Conservation (phyloP, 1,140 invertebrate genomes). For the Leptonema lineaticorne region DNA sequence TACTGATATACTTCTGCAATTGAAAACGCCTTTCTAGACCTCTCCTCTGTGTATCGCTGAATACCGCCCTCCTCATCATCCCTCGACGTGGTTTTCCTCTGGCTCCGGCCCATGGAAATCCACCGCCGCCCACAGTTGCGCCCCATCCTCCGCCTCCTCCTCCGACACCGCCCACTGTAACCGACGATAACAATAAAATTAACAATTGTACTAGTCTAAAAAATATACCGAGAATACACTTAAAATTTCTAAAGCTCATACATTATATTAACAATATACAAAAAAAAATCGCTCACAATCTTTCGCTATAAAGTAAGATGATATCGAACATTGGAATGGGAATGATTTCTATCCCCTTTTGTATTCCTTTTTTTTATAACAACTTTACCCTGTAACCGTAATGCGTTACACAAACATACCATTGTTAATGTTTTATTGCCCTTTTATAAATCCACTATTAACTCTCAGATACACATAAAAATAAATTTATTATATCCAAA, state of each 20-base stretch:
- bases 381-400: background rate
- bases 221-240: no score
- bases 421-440: conserved; percentile 19
- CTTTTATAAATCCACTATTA: background rate
- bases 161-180: conserved; percentile 22
- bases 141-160: conserved; percentile 11
- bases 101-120: conserved; percentile 78
- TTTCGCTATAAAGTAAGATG: background rate
- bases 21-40: conserved; percentile 94
- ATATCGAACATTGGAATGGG: conserved; percentile 1
- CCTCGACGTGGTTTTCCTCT: conserved; percentile 84
- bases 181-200: conserved; percentile 16
- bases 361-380: background rate
- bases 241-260: no score
- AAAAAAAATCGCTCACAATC: background rate
- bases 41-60: conserved; percentile 90
- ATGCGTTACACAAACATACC: conserved; percentile 13
- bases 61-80: conserved; percentile 93
- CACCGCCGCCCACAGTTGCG: conserved; percentile 50
- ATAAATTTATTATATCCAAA: no score
- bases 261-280: no score
- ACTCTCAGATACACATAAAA: no score
- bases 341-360: background rate
- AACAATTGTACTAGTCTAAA: no score
- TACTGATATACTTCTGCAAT: conserved; percentile 97